Evolutionary conservation across 2,888 invertebrate species (phyloP), one percentile per base, ranked within the genome.

Genomic region (Pseudeuparius sepicola): DNA sequence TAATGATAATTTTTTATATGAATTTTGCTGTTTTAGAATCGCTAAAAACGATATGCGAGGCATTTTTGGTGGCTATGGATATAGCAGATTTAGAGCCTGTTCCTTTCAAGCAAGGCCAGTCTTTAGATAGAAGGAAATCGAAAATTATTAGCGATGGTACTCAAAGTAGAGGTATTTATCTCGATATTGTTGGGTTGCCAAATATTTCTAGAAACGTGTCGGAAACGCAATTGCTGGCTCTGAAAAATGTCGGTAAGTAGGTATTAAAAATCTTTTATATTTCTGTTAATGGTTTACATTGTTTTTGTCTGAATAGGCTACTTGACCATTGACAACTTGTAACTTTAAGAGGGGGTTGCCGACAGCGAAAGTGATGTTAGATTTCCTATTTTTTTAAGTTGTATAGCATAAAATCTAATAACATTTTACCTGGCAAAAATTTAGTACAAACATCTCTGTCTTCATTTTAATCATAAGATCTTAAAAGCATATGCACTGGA

Each of bases 41-140:
- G 0, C 63, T 94, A 33, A 82, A 80, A 56, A 81, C 90, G 0
- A 85, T 94, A 45, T 83, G 85, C 47, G 92, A 93, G 57, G 82
- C 88, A 18, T 76, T 89, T 54, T 66, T 78, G 39, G 86, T 89
- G 15, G 86, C 87, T 1, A 67, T 85, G 39, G 83, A 86, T 46
- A 79, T 84, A 37, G 73, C 75, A 1, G 74, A 72, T 17, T 57
- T 81, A 31, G 66, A 72, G 2, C 68, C 75, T 14, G 67, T 83
- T 36, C 74, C 76, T 0, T 77, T 78, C 56, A 66, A 72, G 10
- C 76, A 77, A 29, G 81, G 81, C 0, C 73, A 75, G 31, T 71
- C 75, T 43, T 59, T 85, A 43, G 84, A 84, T 46, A 73, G 74
- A 43, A 70, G 72, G 53, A 84, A 80, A 59, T 75, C 74, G 42